Percentiles rank a stretch among this genome's conserved stretches.
Conservation (phyloP, 2,888 invertebrate species). For the Teleiodes luculella region DNA sequence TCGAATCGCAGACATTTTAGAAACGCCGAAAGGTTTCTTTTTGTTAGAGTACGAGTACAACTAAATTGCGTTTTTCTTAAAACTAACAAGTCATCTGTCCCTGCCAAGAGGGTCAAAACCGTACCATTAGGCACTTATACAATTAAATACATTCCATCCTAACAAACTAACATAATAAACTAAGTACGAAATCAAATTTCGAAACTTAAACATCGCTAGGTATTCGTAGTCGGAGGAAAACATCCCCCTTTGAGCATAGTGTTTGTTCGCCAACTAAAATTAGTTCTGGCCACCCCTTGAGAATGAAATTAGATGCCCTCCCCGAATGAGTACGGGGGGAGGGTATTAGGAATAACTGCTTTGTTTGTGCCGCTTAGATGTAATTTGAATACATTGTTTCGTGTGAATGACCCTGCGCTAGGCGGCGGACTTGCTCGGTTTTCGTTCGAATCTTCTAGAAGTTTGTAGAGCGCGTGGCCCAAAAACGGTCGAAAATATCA, state of each 20-base stretch:
- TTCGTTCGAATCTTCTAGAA: too few species aligned
- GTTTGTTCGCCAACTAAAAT: constrained; percentile 66
- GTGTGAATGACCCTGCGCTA: not conserved
- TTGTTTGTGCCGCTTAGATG: not conserved
- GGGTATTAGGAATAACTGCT: constrained; percentile 5
- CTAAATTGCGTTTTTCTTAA: too few species aligned
- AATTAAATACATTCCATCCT: too few species aligned
- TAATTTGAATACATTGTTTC: constrained; percentile 1
- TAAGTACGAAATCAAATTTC: constrained; percentile 1
- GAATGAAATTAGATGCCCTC: constrained; percentile 53
- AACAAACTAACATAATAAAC: not conserved
- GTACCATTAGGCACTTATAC: too few species aligned
- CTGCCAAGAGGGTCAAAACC: too few species aligned
- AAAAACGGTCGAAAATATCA: too few species aligned
- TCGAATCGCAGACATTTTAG: too few species aligned
- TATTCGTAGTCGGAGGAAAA: not conserved
- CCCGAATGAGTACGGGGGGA: constrained; percentile 19
- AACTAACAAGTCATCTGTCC: too few species aligned
- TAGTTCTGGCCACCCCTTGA: constrained; percentile 58
- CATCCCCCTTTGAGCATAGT: constrained; percentile 15
- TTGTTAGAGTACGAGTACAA: too few species aligned
- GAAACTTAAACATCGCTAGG: not conserved
- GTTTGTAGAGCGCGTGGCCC: too few species aligned
- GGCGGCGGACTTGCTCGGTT: not conserved
- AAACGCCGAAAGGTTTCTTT: too few species aligned